phyloP scores from a whole-genome alignment of 2,888 invertebrate species.

The Amiota mariae region DNA sequence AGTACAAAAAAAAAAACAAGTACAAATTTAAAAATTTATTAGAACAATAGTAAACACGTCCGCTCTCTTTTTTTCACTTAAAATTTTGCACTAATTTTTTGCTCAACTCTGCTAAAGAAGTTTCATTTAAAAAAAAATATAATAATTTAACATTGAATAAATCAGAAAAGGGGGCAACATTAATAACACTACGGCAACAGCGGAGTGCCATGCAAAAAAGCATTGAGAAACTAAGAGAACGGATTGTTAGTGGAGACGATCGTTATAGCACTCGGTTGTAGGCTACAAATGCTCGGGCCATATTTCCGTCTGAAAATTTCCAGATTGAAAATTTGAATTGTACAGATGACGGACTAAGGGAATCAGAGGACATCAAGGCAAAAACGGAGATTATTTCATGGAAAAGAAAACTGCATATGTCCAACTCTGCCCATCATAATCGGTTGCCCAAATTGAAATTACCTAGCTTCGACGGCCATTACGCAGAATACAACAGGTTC shows the following conservation, averaged over 20 bases:
- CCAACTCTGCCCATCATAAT: not conserved
- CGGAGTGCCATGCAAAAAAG: not conserved
- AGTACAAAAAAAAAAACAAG: too few species aligned
- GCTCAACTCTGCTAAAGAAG: too few species aligned
- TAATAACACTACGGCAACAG: not conserved
- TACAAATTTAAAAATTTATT: too few species aligned
- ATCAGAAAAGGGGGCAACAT: not conserved
- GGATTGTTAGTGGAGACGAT: not conserved
- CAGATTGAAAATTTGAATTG: not conserved
- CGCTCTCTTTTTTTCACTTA: too few species aligned
- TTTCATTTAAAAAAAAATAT: too few species aligned
- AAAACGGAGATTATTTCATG: too few species aligned
- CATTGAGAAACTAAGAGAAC: not conserved
- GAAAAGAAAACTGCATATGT: not conserved
- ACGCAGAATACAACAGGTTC: not conserved
- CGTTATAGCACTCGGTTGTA: not conserved
- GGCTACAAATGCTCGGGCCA: not conserved
- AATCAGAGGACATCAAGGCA: not conserved
- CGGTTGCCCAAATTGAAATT: not conserved
- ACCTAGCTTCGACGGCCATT: not conserved
- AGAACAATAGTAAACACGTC: too few species aligned
- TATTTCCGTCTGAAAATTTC: not conserved
- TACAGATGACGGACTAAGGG: not conserved
- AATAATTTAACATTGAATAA: not conserved
- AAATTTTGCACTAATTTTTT: too few species aligned